phyloP scores from a whole-genome alignment of 2,888 invertebrate genomes.

The Troides helena region DNA sequence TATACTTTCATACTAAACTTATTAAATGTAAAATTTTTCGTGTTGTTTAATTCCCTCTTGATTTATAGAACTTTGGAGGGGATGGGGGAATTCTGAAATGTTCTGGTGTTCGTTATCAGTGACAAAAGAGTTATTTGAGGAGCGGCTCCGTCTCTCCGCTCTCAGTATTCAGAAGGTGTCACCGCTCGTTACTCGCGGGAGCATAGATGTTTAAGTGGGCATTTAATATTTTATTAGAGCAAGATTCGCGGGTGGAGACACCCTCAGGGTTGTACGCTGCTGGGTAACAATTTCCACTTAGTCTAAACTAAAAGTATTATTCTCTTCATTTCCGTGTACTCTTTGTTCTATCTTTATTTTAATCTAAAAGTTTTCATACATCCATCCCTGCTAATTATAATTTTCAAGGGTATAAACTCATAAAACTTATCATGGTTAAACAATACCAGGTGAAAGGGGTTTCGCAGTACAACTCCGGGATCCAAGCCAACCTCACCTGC shows the following conservation, averaged over 20 bases:
- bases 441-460: too few species aligned
- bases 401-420: too few species aligned
- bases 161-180: conserved; percentile 78
- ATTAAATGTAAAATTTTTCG: too few species aligned
- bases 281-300: neutral
- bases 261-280: conserved; percentile 38
- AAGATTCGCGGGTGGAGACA: conserved; percentile 60
- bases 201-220: conserved; percentile 72
- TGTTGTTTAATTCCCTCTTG: too few species aligned
- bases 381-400: too few species aligned
- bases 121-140: conserved; percentile 36
- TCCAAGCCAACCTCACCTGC: too few species aligned
- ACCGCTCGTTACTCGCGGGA: conserved; percentile 64
- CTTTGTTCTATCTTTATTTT: too few species aligned
- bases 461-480: too few species aligned
- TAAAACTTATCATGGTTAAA: too few species aligned
- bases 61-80: neutral
- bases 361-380: too few species aligned
- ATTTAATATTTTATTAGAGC: conserved; percentile 74
- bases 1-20: neutral
- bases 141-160: conserved; percentile 42
- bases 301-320: too few species aligned
- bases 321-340: too few species aligned
- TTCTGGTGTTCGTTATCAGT: conserved; percentile 23
- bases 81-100: neutral